Evolutionary conservation across 2,888 invertebrate species (phyloP), one percentile per base, ranked within the genome.

Genomic region (Tetramorium bicarinatum): DNA sequence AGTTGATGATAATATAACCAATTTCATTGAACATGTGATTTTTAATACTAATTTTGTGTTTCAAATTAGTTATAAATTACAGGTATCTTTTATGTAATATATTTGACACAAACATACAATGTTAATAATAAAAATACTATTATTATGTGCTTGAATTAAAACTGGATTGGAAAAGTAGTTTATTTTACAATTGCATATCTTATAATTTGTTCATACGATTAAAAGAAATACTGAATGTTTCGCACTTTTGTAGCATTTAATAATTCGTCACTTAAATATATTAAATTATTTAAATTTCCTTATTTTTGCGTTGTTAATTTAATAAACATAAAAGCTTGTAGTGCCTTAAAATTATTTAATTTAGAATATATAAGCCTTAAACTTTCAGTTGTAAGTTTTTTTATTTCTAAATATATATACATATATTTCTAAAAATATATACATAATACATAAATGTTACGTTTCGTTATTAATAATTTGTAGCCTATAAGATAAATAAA

Each of bases 401-500:
- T 67, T 25, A 47, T 47, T 21, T 44, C 7, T 18, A 47, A 47
- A 29, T 21, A 49, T 18, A 0, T 49, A 47, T 44, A 15, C 29
- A 61, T n/a, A 38, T 61, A 9, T 15, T 21, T 44, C 15, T 18
- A 47, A 47, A 29, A 38, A 49, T 18, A 0, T 49, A 47, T 44
- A 15, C 29, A 61, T n/a, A n/a, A 15, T 66, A 18, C 6, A 29
- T 29, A 49, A 69, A 34, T 25, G 25, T 25, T 25, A 25, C 34
- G 44, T 69, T 49, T 11, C 0, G 11, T 52, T 69, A 34, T 69
- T 69, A 67, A 29, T 47, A 25, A 25, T 25, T 66, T 66, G 18
- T 44, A 66, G 15, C 18, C 29, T 47, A 47, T 11, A 47, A 67
- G 6, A 67, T 49, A 69, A 52, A 69, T n/a, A 69, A 62, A 64